These are phyloP conservation scores for Hafferia zeledoni DNA, from an alignment of 2,797 vertebrate species.

Conservation along the genomic window DNA sequence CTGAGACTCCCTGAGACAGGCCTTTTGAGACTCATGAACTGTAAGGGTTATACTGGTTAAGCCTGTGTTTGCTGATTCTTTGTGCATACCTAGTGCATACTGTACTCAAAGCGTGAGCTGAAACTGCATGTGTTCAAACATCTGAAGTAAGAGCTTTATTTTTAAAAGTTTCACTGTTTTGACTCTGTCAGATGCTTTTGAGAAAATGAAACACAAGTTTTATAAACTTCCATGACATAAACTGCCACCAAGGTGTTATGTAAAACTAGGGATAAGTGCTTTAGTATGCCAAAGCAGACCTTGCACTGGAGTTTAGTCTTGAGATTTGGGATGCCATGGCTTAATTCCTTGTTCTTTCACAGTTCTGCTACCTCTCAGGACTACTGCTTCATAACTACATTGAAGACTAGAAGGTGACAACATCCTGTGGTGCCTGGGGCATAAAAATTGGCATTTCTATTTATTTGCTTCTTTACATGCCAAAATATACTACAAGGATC, in stretches of 20 bases:
- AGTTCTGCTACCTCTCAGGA: not conserved
- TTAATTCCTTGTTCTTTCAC: not conserved
- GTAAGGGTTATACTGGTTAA: conserved; percentile 37
- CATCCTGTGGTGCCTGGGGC: not conserved
- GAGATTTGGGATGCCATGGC: not conserved
- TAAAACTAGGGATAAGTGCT: not conserved
- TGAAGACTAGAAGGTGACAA: not conserved
- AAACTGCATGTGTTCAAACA: not conserved
- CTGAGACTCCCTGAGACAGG: conserved; percentile 60
- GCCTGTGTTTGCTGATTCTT: conserved; percentile 34
- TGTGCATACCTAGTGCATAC: not conserved
- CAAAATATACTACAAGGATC: not conserved
- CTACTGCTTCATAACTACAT: not conserved
- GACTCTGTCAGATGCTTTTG: not conserved
- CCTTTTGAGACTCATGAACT: conserved; percentile 54
- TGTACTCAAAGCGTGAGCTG: not conserved
- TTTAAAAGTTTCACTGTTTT: not conserved
- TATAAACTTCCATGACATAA: not conserved
- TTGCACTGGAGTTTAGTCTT: not conserved
- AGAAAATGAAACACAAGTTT: not conserved
- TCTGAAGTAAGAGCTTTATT: not conserved
- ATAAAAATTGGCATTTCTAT: not conserved
- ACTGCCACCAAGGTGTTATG: not conserved
- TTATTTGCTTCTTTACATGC: not conserved
- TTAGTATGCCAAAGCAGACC: not conserved